Evolutionary conservation across 2,888 invertebrate genomes (phyloP).

Genomic region (Tromatobia lineatoria): DNA sequence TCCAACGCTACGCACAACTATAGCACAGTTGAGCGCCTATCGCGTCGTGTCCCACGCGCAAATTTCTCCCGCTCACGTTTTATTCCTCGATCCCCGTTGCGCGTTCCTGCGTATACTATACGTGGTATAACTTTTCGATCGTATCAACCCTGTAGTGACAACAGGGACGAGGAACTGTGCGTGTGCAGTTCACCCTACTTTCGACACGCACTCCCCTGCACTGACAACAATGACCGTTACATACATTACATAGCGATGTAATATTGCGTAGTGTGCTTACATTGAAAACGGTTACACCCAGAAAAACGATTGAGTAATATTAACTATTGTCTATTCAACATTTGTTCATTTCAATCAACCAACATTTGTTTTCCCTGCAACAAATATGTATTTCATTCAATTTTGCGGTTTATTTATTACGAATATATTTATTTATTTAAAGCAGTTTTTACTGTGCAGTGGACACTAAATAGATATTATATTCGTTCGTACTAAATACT

Average conservation of each 20-base stretch:
- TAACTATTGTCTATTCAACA: no score
- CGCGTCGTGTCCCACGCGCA: conserved; percentile 54
- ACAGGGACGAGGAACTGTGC: conserved; percentile 7
- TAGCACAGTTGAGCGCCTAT: conserved; percentile 47
- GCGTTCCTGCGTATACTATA: not conserved
- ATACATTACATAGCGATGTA: not conserved
- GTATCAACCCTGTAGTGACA: conserved; percentile 34
- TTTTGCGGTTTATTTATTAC: no score
- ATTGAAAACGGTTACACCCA: not conserved
- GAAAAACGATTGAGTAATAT: no score
- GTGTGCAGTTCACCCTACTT: conserved; percentile 27
- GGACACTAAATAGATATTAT: no score
- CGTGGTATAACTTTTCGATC: conserved; percentile 40
- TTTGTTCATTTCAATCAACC: no score
- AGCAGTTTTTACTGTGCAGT: no score
- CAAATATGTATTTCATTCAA: no score
- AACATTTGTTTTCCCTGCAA: no score
- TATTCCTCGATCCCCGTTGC: conserved; percentile 29
- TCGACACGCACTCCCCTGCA: not conserved
- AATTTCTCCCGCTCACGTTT: conserved; percentile 58
- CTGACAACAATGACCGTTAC: not conserved
- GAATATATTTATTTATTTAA: no score
- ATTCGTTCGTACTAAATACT: no score
- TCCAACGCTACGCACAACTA: conserved; percentile 54
- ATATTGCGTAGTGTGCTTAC: not conserved